A percentile compares a stretch with the other conserved stretches of the same genome.
Evolutionary conservation across 2,888 invertebrate species (phyloP).

Genomic region (Blastobasis lacticolella): DNA sequence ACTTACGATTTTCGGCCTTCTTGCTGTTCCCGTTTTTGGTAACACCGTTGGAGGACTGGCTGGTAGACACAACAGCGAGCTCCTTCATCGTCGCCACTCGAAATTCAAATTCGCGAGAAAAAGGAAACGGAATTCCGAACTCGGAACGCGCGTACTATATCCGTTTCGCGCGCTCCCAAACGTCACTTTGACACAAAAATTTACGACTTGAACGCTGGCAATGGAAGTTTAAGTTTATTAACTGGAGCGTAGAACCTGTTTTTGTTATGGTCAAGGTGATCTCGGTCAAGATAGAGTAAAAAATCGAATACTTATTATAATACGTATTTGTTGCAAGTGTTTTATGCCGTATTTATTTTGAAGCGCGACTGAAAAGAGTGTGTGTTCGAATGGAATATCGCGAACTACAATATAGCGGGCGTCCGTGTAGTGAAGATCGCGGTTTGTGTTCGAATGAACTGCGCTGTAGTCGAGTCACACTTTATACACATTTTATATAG

Average conservation of each 20-base stretch:
- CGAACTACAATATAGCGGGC: too few relatives aligned
- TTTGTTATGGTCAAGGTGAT: conserved; percentile 52
- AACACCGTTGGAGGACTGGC: conserved; percentile 40
- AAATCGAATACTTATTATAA: conserved; percentile 11
- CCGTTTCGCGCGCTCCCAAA: conserved; percentile 52
- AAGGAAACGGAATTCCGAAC: conserved; percentile 11
- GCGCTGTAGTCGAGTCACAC: too few relatives aligned
- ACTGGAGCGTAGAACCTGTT: conserved; percentile 38
- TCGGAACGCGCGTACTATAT: conserved; percentile 16
- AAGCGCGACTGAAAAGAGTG: conserved; percentile 12
- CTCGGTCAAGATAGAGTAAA: conserved; percentile 21
- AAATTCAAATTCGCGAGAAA: conserved; percentile 10
- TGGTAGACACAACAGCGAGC: conserved; percentile 43
- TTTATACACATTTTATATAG: too few relatives aligned
- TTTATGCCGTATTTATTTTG: too few relatives aligned
- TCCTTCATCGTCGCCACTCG: conserved; percentile 46
- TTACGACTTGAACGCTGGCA: conserved; percentile 26
- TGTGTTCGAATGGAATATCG: neutral
- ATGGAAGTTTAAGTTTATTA: conserved; percentile 23
- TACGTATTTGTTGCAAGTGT: too few relatives aligned
- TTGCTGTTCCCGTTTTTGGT: conserved; percentile 51
- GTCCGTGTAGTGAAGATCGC: conserved; percentile 4
- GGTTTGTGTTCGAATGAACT: conserved; percentile 13
- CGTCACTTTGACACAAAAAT: conserved; percentile 59
- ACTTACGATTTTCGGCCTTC: conserved; percentile 49